phyloP scores from a whole-genome alignment of 1,140 invertebrate species.

The Drosophila subobscura region DNA sequence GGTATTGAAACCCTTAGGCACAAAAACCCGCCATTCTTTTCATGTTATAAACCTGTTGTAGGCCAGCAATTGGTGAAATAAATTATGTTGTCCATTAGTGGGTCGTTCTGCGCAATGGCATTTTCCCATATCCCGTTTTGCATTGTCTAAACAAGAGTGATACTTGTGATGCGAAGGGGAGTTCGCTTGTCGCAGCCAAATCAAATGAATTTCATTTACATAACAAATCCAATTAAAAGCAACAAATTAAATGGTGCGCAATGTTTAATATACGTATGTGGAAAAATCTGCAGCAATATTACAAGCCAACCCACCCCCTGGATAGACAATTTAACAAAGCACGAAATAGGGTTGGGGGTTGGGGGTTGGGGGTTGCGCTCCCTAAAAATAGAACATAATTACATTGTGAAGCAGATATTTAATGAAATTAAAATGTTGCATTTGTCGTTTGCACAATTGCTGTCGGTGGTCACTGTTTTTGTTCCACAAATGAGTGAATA shows the following conservation, averaged over 20 bases:
- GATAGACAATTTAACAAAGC: slow-evolving; percentile 55
- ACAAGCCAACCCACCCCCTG: neutral
- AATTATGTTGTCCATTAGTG: too few relatives aligned
- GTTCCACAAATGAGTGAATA: slow-evolving; percentile 59
- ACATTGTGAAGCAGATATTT: slow-evolving; percentile 55
- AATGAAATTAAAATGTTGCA: slow-evolving; percentile 77
- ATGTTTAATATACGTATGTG: slow-evolving; percentile 7
- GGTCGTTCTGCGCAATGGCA: too few relatives aligned
- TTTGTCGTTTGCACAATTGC: slow-evolving; percentile 48
- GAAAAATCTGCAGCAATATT: slow-evolving; percentile 5
- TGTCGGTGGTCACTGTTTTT: slow-evolving; percentile 25
- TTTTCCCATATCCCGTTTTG: too few relatives aligned
- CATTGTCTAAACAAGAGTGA: too few relatives aligned
- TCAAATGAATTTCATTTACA: slow-evolving; percentile 55
- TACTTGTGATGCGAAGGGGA: neutral
- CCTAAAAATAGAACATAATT: slow-evolving; percentile 46
- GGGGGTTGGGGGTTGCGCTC: neutral
- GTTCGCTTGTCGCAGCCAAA: slow-evolving; percentile 4
- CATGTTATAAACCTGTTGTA: too few relatives aligned
- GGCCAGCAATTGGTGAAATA: too few relatives aligned
- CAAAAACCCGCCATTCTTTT: too few relatives aligned
- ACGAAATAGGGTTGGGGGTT: neutral
- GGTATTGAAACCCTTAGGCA: too few relatives aligned
- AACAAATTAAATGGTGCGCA: slow-evolving; percentile 51
- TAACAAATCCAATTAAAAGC: slow-evolving; percentile 64